Percentiles rank a stretch among this genome's conserved stretches.
Evolutionary conservation across 2,113 vertebrate genomes (phyloP).

Genomic region (Vulpes lagopus): DNA sequence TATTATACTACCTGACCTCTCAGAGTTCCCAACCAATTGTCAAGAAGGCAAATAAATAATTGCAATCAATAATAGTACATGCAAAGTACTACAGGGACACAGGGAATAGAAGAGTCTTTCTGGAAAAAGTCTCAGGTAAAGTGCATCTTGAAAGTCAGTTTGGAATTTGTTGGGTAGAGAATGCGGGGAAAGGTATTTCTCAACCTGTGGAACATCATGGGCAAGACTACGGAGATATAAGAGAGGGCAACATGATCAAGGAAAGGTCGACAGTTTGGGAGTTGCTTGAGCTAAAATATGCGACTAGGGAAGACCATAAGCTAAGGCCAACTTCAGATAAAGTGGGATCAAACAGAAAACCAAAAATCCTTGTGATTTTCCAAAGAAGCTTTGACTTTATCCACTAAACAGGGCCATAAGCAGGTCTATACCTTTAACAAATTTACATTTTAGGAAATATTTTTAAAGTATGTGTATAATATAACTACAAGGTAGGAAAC

Average conservation of each 20-base stretch:
- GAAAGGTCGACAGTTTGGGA: background rate
- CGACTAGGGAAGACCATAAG: background rate
- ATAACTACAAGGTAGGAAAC: background rate
- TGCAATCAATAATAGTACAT: background rate
- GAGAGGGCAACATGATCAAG: background rate
- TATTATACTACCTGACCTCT: background rate
- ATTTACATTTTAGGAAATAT: background rate
- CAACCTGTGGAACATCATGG: background rate
- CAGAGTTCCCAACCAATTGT: background rate
- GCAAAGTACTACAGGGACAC: background rate
- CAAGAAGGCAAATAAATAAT: background rate
- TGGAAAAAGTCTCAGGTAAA: background rate
- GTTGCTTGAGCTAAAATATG: background rate
- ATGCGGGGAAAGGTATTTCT: background rate
- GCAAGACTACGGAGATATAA: background rate
- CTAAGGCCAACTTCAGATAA: background rate
- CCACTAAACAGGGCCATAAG: background rate
- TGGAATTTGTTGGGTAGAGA: background rate
- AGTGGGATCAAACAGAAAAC: background rate
- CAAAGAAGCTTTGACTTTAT: constrained; percentile 49
- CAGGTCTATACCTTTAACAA: background rate
- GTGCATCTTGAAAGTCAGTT: background rate
- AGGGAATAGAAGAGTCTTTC: background rate
- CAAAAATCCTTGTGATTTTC: background rate
- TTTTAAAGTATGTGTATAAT: background rate